Percentiles rank a stretch among this genome's conserved stretches.
Evolutionary conservation across 2,113 vertebrate species (phyloP).

Genomic region (Eleginops maclovinus): DNA sequence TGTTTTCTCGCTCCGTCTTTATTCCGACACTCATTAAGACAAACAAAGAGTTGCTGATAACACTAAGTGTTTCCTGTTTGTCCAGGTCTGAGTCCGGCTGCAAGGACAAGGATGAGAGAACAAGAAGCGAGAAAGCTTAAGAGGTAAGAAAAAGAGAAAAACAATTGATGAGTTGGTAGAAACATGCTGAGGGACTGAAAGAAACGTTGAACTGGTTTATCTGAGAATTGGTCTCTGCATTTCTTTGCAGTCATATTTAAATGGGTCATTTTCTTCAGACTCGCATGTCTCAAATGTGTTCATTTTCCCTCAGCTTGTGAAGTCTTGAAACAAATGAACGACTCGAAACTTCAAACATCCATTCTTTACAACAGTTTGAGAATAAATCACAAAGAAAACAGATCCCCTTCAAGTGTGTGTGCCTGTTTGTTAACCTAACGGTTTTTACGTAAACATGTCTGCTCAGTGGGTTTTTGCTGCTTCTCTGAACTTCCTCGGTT

Average conservation of each 20-base stretch:
- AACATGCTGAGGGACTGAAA: slow-evolving; percentile 4
- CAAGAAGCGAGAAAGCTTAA: slow-evolving; percentile 9
- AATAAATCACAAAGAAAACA: slow-evolving; percentile 41
- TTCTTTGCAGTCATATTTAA: not conserved
- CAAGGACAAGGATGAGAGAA: slow-evolving; percentile 35
- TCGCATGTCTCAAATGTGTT: not conserved
- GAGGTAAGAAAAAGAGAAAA: not conserved
- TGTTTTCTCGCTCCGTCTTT: slow-evolving; percentile 57
- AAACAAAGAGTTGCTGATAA: slow-evolving; percentile 71
- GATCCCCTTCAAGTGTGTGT: slow-evolving; percentile 16
- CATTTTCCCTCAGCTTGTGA: slow-evolving; percentile 1
- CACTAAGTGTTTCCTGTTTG: slow-evolving; percentile 77
- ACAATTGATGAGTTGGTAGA: slow-evolving; percentile 9
- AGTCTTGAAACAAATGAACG: slow-evolving; percentile 4
- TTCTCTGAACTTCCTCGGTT: slow-evolving; percentile 52
- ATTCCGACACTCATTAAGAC: slow-evolving; percentile 64
- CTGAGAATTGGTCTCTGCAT: not conserved
- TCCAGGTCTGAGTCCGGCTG: slow-evolving; percentile 35
- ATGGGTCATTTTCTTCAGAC: not conserved
- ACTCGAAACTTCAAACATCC: slow-evolving; percentile 13
- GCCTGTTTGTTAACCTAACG: slow-evolving; percentile 41
- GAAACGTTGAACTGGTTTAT: not conserved
- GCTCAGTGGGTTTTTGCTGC: slow-evolving; percentile 27
- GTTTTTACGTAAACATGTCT: slow-evolving; percentile 43
- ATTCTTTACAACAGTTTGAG: slow-evolving; percentile 10